Percentiles rank a stretch among this genome's conserved stretches.
Conservation (phyloP, 2,113 vertebrate species). For the Pseudorhombus dupliciocellatus region DNA sequence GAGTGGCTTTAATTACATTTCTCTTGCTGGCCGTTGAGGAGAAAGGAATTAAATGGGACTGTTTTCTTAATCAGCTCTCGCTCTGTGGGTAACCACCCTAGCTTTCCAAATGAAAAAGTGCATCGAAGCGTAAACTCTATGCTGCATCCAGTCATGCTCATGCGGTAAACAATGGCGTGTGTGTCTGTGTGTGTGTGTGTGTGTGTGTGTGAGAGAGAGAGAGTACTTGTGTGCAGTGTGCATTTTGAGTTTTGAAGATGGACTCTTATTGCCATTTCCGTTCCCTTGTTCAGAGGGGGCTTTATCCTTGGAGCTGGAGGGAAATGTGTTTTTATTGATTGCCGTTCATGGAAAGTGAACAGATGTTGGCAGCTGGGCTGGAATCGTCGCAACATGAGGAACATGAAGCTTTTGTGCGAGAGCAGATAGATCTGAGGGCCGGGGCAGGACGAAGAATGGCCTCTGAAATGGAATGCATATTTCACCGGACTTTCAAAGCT, state of each 20-base stretch:
- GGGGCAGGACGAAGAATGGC: constrained; percentile 49
- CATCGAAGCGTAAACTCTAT: constrained; percentile 71
- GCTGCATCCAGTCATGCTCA: constrained; percentile 73
- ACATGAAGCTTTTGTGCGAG: constrained; percentile 70
- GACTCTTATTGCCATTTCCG: constrained; percentile 68
- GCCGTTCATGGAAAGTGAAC: constrained; percentile 65
- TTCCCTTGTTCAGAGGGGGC: constrained; percentile 55
- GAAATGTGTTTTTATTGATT: constrained; percentile 73
- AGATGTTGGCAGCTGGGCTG: constrained; percentile 62
- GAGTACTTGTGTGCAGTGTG: not conserved
- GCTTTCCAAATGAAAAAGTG: constrained; percentile 81
- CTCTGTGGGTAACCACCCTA: constrained; percentile 72
- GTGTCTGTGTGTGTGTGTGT: constrained; percentile 28
- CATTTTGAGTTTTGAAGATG: constrained; percentile 50
- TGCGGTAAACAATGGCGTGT: constrained; percentile 73
- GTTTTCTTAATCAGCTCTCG: constrained; percentile 81
- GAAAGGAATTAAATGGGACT: constrained; percentile 81
- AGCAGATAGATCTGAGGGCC: constrained; percentile 65
- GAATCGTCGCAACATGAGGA: constrained; percentile 68
- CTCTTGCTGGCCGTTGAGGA: constrained; percentile 76
- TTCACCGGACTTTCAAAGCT: constrained; percentile 55
- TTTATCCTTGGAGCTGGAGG: constrained; percentile 57
- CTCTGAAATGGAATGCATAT: constrained; percentile 57
- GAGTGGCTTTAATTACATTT: constrained; percentile 83
- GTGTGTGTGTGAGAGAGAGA: constrained; percentile 3